phyloP scores from a whole-genome alignment of 2,797 vertebrate species.

The Craterocephalus amniculus region DNA sequence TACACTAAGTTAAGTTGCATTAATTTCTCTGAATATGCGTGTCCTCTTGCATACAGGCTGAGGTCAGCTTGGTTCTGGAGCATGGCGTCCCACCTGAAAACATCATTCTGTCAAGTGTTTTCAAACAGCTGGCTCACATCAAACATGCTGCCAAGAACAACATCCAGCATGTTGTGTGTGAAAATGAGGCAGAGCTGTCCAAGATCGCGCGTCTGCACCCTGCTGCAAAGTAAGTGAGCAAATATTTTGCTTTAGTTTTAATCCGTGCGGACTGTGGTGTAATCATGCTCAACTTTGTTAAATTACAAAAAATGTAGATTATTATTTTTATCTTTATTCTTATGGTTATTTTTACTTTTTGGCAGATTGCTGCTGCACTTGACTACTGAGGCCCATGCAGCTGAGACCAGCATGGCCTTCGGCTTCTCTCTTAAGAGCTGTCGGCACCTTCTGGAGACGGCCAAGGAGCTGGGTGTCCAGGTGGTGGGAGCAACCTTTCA shows the following conservation, averaged over 20 bases:
- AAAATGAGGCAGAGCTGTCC: conserved; percentile 92
- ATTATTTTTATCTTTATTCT: no score
- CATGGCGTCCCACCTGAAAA: conserved; percentile 92
- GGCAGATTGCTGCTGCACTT: conserved; percentile 96
- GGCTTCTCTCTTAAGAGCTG: conserved; percentile 96
- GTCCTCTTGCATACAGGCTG: conserved; percentile 80
- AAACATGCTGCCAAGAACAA: conserved; percentile 94
- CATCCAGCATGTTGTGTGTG: conserved; percentile 92
- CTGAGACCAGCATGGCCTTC: conserved; percentile 94
- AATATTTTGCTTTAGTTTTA: background rate
- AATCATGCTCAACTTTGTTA: background rate
- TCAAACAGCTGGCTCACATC: conserved; percentile 96
- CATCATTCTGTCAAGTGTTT: conserved; percentile 92
- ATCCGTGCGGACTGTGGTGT: background rate
- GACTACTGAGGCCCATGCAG: conserved; percentile 91
- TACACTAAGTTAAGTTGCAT: conserved; percentile 9
- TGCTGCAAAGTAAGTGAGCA: conserved; percentile 88
- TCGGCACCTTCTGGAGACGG: conserved; percentile 94
- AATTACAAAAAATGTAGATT: background rate
- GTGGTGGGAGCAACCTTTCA: conserved; percentile 95
- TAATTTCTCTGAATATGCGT: background rate
- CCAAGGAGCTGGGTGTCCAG: conserved; percentile 91
- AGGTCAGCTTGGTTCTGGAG: conserved; percentile 91
- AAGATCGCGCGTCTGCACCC: conserved; percentile 95
- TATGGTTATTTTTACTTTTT: conserved; percentile 41